Evolutionary conservation across 2,797 vertebrate genomes (phyloP), one percentile per base, ranked within the genome.

Genomic region (Apogon hyalosoma): DNA sequence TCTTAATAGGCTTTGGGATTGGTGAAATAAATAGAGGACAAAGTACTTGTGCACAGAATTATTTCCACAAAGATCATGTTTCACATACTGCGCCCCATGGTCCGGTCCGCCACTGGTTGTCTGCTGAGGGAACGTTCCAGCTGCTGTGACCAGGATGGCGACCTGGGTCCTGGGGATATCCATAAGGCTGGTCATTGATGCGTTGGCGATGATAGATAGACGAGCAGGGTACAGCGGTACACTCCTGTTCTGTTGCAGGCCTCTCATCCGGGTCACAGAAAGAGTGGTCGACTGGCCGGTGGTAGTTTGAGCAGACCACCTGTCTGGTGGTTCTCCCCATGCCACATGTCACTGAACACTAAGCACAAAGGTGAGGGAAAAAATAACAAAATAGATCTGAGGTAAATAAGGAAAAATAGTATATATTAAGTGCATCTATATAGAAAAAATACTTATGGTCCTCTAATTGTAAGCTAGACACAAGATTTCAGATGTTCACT

Each of bases 1-100:
- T 16, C 28, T 51, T 41, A 12, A 21, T 11, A 28, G 6, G 13
- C 14, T 49, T 48, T 57, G 1, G 3, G 15, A 41, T 52, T 39
- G 42, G 12, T 10, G 15, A 36, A 28, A 43, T 33, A 0, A 48
- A 8, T 31, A 45, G 6, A 48, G 47, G 7, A 47, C 19, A 55
- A 49, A 63, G 31, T 8, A 43, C 13, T 36, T 63, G 12, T 49
- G 13, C 13, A 53, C 12, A 2, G 10, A n/a, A 19, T 4, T 46
- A 13, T 60, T 63, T 52, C 48, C 33, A 51, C 36, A 80, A 57
- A 63, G 28, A 59, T 62, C 43, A 66, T 65, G 60, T 7, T 55
- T 79, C 67, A 90, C 97, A 93, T 97, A 99, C 98, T 87, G 96
- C 94, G 91, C 98, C 97, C 98, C 98, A 99, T 1, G 97, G 98